Evolutionary conservation across 2,113 vertebrate species (phyloP).

Genomic region (Alethe castanea): DNA sequence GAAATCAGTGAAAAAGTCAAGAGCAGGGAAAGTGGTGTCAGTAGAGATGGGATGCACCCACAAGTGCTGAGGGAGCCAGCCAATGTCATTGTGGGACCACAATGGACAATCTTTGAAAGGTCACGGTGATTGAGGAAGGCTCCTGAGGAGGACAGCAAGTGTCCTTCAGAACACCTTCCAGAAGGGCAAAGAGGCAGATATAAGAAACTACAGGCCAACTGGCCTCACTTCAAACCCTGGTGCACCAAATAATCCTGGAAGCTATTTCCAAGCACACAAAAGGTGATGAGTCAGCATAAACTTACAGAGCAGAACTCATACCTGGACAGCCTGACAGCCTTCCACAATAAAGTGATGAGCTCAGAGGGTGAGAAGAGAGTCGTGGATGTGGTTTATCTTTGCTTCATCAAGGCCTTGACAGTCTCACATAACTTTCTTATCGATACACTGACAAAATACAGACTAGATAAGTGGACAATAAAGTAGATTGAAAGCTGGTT

Average conservation of each 20-base stretch:
- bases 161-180: not conserved
- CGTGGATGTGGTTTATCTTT: not conserved
- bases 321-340: not conserved
- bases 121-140: not conserved
- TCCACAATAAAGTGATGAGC: not conserved
- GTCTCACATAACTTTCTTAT: not conserved
- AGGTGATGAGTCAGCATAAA: not conserved
- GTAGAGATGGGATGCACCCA: not conserved
- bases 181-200: not conserved
- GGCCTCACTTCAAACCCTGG: not conserved
- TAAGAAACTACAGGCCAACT: not conserved
- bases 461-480: not conserved
- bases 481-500: not conserved
- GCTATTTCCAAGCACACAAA: not conserved
- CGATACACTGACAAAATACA: not conserved
- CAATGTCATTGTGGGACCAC: not conserved
- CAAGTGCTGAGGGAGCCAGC: not conserved
- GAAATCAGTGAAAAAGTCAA: not conserved
- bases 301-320: not conserved
- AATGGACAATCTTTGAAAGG: not conserved
- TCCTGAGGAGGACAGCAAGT: not conserved
- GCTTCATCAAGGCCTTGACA: not conserved
- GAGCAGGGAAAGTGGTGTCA: not conserved
- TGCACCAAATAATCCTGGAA: not conserved
- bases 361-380: not conserved